Percentiles rank a stretch among this genome's conserved stretches.
These are phyloP conservation scores for Leucania comma DNA, from an alignment of 2,888 invertebrate species.

Conservation along the genomic window DNA sequence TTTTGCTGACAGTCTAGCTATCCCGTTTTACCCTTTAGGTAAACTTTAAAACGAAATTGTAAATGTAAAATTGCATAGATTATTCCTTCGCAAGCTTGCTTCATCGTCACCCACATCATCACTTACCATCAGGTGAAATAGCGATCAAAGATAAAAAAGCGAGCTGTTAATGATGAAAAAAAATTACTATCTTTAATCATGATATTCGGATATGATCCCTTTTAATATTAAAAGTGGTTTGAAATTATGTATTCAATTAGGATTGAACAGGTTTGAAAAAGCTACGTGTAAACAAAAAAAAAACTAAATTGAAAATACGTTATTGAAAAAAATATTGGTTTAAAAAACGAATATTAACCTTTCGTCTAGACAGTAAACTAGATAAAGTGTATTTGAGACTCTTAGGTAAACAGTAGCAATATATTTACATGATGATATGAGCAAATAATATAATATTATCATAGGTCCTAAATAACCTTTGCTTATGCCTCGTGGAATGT, in stretches of 20 bases:
- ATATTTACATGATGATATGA: conserved; percentile 26
- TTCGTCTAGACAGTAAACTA: conserved; percentile 11
- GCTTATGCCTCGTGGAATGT: conserved; percentile 35
- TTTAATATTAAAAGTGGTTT: background rate
- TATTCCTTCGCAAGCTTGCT: too few species aligned
- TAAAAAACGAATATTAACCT: background rate
- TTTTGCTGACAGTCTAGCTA: too few species aligned
- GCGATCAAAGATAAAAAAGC: too few species aligned
- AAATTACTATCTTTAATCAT: too few species aligned
- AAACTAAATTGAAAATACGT: background rate
- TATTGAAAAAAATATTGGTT: background rate
- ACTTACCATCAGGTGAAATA: too few species aligned
- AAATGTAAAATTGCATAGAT: too few species aligned
- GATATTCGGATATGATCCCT: too few species aligned
- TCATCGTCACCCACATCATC: too few species aligned
- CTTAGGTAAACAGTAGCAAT: conserved; percentile 24
- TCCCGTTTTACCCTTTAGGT: too few species aligned
- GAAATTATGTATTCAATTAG: background rate
- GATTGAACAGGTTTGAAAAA: background rate
- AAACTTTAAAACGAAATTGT: too few species aligned
- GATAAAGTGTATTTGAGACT: conserved; percentile 14
- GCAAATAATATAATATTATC: conserved; percentile 18
- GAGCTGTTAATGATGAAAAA: too few species aligned
- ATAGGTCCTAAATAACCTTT: conserved; percentile 20
- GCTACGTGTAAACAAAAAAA: background rate